Conservation (phyloP, 2,888 invertebrate species). For the Julus scanicus region DNA sequence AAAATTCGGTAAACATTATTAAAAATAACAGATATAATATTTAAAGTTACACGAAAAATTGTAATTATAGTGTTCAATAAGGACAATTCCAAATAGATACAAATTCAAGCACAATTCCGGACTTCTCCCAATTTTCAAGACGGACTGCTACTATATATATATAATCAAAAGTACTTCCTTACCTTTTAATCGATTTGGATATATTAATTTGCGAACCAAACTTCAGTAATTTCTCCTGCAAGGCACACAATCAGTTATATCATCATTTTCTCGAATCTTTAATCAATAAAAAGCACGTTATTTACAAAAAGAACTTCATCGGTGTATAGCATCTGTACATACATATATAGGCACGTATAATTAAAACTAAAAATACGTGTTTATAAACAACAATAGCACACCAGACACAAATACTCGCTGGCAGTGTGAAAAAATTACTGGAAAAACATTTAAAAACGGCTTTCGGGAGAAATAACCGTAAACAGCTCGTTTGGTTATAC, state of each 20-base stretch:
- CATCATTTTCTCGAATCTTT: slow-evolving; percentile 46
- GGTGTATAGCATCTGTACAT: slow-evolving; percentile 46
- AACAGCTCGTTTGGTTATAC: neutral
- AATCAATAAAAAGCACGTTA: slow-evolving; percentile 54
- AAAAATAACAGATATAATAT: too few relatives aligned
- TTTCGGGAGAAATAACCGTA: neutral
- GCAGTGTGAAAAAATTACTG: slow-evolving; percentile 48
- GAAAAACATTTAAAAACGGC: slow-evolving; percentile 31
- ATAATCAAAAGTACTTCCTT: too few relatives aligned
- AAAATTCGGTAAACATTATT: too few relatives aligned
- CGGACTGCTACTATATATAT: too few relatives aligned
- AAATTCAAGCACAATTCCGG: too few relatives aligned
- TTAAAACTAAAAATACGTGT: slow-evolving; percentile 43
- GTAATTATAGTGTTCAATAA: too few relatives aligned
- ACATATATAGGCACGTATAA: slow-evolving; percentile 49
- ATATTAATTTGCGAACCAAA: too few relatives aligned
- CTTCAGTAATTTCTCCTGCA: too few relatives aligned
- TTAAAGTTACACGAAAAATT: too few relatives aligned
- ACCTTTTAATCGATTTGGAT: too few relatives aligned
- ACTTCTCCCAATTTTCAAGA: too few relatives aligned
- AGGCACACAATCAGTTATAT: neutral
- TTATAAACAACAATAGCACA: slow-evolving; percentile 45
- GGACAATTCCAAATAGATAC: too few relatives aligned
- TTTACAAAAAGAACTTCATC: slow-evolving; percentile 53
- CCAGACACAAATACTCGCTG: slow-evolving; percentile 46